phyloP scores from a whole-genome alignment of 2,797 vertebrate genomes.

The Sebastes hopkinsi region DNA sequence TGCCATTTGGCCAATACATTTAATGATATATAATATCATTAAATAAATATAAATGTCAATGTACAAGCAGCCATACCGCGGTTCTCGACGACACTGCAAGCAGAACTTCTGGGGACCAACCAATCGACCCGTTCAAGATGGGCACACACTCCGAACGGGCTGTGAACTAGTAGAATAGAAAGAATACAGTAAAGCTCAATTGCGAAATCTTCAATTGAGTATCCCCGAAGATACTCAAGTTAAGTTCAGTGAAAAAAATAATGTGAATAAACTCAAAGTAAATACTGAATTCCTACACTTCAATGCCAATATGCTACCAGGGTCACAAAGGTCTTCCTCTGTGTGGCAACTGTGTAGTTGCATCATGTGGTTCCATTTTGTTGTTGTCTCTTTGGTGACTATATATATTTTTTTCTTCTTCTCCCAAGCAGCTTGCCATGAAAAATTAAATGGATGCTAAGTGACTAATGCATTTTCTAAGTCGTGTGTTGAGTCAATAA shows the following conservation, averaged over 20 bases:
- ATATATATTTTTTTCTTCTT: conserved; percentile 65
- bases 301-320: background rate
- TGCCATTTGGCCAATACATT: background rate
- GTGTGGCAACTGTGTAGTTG: conserved; percentile 17
- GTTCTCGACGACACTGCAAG: background rate
- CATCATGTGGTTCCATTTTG: conserved; percentile 48
- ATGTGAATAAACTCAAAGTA: background rate
- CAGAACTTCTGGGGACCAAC: background rate
- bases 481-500: conserved; percentile 85
- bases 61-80: background rate
- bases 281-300: background rate
- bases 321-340: background rate
- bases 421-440: conserved; percentile 84
- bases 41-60: background rate
- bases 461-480: conserved; percentile 90
- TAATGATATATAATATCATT: background rate
- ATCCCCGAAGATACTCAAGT: background rate
- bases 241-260: background rate
- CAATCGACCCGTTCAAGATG: background rate
- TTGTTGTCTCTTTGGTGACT: conserved; percentile 72
- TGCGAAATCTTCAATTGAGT: background rate
- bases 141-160: background rate
- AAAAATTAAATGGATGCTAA: conserved; percentile 88
- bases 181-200: background rate
- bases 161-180: background rate